Percentiles rank a stretch among this genome's conserved stretches.
phyloP scores from a whole-genome alignment of 2,797 vertebrate species.

The Phaenicophaeus curvirostris region DNA sequence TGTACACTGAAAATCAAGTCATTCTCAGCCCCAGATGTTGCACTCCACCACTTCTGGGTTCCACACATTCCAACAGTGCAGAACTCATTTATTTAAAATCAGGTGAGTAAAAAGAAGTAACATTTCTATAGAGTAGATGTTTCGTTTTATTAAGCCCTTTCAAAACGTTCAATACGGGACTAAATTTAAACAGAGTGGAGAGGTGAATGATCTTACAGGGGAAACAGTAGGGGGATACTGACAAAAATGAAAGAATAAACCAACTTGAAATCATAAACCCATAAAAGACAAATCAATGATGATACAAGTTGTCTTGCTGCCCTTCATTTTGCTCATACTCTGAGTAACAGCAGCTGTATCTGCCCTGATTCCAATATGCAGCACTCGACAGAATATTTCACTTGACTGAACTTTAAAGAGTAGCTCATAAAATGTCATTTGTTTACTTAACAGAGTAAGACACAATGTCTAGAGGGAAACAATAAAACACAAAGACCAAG shows the following conservation, averaged over 20 bases:
- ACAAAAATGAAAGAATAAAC: neutral
- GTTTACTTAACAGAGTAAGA: constrained; percentile 30
- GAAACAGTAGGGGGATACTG: neutral
- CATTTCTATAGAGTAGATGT: neutral
- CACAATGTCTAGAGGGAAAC: constrained; percentile 10
- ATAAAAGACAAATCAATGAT: neutral
- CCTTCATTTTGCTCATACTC: neutral
- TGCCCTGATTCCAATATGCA: neutral
- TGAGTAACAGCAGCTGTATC: neutral
- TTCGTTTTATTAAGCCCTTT: neutral
- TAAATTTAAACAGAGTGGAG: neutral
- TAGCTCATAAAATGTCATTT: neutral
- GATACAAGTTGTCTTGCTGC: neutral
- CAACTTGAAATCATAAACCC: neutral
- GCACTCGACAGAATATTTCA: neutral
- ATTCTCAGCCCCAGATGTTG: neutral
- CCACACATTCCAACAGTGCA: neutral
- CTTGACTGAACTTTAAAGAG: constrained; percentile 13
- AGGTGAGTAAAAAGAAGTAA: neutral
- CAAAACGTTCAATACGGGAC: neutral
- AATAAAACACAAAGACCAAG: neutral
- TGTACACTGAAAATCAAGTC: neutral
- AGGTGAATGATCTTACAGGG: neutral
- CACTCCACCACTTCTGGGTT: neutral
- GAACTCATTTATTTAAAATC: neutral